A percentile compares a stretch with the other conserved stretches of the same genome.
Conservation (phyloP, 1,140 invertebrate genomes). For the Cherax destructor region DNA sequence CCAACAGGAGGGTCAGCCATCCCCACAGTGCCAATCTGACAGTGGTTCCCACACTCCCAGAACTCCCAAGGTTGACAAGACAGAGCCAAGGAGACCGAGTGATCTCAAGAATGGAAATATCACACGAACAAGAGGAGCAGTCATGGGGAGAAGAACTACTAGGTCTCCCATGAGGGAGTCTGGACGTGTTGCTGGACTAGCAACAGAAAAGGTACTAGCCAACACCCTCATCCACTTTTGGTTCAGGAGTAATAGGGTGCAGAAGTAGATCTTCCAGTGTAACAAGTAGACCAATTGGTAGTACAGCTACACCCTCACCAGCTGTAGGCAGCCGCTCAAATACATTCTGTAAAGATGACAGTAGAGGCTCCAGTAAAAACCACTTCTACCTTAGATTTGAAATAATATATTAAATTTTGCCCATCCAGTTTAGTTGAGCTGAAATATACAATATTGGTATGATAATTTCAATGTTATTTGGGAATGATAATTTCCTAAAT, state of each 20-base stretch:
- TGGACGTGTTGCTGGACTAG: constrained; percentile 10
- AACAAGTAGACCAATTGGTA: constrained; percentile 39
- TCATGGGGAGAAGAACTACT: constrained; percentile 37
- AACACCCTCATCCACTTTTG: constrained; percentile 21
- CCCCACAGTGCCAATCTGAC: neutral
- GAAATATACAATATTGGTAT: too few relatives aligned
- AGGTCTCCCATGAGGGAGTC: constrained; percentile 53
- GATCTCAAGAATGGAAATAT: constrained; percentile 55
- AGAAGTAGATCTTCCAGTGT: constrained; percentile 55
- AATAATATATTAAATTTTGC: neutral
- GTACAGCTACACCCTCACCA: constrained; percentile 22
- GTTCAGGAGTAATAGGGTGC: constrained; percentile 11
- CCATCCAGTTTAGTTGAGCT: neutral
- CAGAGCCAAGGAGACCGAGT: constrained; percentile 30
- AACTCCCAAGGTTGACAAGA: constrained; percentile 19
- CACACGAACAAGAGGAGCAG: constrained; percentile 26
- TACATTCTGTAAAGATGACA: constrained; percentile 55
- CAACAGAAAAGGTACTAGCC: constrained; percentile 33
- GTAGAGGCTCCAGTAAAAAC: neutral
- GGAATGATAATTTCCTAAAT: neutral
- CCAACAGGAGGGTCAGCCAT: constrained; percentile 5
- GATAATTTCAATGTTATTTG: too few relatives aligned
- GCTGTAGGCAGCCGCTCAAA: constrained; percentile 55
- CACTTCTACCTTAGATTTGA: constrained; percentile 17
- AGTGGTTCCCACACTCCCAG: constrained; percentile 30